Conservation (phyloP, 1,140 invertebrate genomes). For the Amphibalanus amphitrite region DNA sequence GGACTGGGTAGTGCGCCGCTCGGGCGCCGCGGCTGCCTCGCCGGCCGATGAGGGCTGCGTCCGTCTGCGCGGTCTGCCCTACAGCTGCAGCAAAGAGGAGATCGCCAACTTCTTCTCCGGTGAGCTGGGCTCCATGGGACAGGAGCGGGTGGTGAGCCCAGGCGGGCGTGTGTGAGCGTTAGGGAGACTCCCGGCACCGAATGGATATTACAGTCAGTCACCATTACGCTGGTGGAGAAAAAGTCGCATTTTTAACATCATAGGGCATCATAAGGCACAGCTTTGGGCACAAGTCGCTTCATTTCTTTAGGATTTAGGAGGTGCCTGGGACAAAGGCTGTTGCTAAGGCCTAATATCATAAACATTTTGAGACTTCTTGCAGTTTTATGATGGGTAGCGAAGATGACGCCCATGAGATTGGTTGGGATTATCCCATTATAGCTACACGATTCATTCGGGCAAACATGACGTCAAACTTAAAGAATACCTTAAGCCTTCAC, state of each 20-base stretch:
- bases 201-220: not conserved
- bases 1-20: slow-evolving; percentile 62
- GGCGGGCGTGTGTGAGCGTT: not conserved
- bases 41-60: slow-evolving; percentile 39
- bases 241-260: not conserved
- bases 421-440: not conserved
- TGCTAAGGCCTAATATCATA: no score
- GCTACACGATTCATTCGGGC: not conserved
- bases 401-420: not conserved
- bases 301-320: not conserved
- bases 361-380: no score
- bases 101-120: slow-evolving; percentile 25
- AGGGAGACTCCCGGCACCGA: not conserved
- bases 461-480: no score
- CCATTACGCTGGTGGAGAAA: not conserved
- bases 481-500: no score
- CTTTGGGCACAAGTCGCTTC: not conserved
- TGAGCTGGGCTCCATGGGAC: not conserved
- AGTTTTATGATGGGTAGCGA: not conserved
- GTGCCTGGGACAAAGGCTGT: no score
- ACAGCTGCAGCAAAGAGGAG: no score
- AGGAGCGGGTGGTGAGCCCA: no score
- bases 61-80: slow-evolving; percentile 50
- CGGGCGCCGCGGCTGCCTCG: slow-evolving; percentile 41
- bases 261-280: not conserved